Evolutionary conservation across 2,888 invertebrate species (phyloP).

Genomic region (Lasioglossum morio): DNA sequence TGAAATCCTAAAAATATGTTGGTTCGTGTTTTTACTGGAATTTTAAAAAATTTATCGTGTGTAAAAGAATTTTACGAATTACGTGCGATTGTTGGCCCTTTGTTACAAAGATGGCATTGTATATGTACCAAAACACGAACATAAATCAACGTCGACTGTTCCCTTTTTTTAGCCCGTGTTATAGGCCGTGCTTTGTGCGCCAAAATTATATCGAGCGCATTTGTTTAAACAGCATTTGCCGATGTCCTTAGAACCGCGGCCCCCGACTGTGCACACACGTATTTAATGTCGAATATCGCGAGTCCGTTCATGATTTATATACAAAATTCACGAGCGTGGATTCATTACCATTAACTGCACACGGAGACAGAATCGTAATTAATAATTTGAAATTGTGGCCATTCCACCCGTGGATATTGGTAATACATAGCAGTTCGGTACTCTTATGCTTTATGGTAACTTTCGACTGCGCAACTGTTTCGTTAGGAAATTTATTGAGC

Average conservation of each 20-base stretch:
- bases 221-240: constrained; percentile 43
- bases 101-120: background rate
- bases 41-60: background rate
- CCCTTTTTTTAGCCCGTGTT: constrained; percentile 23
- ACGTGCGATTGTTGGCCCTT: background rate
- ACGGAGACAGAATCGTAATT: constrained; percentile 57
- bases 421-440: constrained; percentile 51
- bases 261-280: constrained; percentile 4
- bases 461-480: constrained; percentile 24
- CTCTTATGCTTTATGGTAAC: constrained; percentile 50
- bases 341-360: constrained; percentile 63
- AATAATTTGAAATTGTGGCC: constrained; percentile 62
- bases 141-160: constrained; percentile 4
- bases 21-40: background rate
- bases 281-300: constrained; percentile 45
- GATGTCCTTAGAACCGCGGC: constrained; percentile 27
- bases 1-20: background rate
- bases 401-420: constrained; percentile 49
- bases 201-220: constrained; percentile 27
- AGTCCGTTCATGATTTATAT: constrained; percentile 46
- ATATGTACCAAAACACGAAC: background rate
- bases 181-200: constrained; percentile 15
- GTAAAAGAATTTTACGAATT: background rate
- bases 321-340: constrained; percentile 54
- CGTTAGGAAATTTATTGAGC: constrained; percentile 30